Base-by-base conservation (phyloP, 2,888 invertebrate genomes). In the Chelonus formosanus region DNA sequence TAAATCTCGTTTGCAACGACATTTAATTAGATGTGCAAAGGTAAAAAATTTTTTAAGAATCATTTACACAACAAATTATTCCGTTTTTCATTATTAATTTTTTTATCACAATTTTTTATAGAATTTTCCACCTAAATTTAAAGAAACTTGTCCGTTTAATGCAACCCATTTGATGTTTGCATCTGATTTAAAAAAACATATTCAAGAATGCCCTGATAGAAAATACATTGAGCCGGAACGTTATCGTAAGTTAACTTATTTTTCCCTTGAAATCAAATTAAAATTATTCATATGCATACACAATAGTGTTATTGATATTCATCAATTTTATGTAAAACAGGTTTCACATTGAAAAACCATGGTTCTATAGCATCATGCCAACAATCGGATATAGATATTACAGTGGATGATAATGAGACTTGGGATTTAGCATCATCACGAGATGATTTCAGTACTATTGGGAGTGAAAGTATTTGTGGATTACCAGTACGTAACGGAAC, bases 11-110 rank as follows among this genome's bases (percentile, higher is more conserved):
- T 70, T 84, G 53, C 82, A 80, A 56, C 75, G 59, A 35, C 84
- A 84, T 61, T 70, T 84, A 35, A 68, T 82, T 0, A 84, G 82
- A 71, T 84, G 84, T 60, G 77, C 81, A 63, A 79, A 76, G 74
- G 84, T 84, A 76, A 65, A 50, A 63, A 43, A 63, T 54, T 5
- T 56, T 20, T 31, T 55, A 20, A 20, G 20, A 20, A 20, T 20
- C 20, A 20, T 20, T 20, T 20, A 20, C 20, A 20, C 1, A 20
- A 20, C 1, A 20, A 20, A 20, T 20, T 20, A 1, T 20, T 20
- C 2, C 20, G 20, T 20, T 20, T 20, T 20, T 20, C 20, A 2
- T 20, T 47, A 20, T 2, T 8, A 35, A 36, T 63, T 50, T 63
- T 63, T 60, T n/a, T 59, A 53, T 5, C 20, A 20, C 20, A 20